Percentiles rank a stretch among this genome's conserved stretches.
Evolutionary conservation across 2,888 invertebrate species (phyloP).

Genomic region (Portevinia maculata): DNA sequence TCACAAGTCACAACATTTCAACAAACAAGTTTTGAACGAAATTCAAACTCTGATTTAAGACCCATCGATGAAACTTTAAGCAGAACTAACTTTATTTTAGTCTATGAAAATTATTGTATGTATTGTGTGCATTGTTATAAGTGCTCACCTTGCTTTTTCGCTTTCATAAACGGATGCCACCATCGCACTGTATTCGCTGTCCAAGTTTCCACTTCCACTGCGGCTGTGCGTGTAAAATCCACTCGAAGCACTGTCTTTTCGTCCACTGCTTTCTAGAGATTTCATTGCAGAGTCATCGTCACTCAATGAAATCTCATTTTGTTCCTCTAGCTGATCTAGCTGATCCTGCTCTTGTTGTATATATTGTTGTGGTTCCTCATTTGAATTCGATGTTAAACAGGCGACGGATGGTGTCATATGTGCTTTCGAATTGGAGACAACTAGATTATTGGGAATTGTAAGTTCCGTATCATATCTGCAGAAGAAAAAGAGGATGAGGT

Average conservation of each 20-base stretch:
- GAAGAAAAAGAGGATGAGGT: slow-evolving; percentile 6
- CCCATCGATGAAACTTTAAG: background rate
- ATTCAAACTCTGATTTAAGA: too few relatives aligned
- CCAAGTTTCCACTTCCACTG: slow-evolving; percentile 77
- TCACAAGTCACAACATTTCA: too few relatives aligned
- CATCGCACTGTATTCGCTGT: slow-evolving; percentile 80
- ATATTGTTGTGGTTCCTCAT: slow-evolving; percentile 48
- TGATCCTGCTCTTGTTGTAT: slow-evolving; percentile 22
- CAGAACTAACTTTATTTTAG: slow-evolving; percentile 22
- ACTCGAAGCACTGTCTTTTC: slow-evolving; percentile 76
- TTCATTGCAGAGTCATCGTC: slow-evolving; percentile 78
- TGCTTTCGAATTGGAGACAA: slow-evolving; percentile 44
- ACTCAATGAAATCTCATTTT: slow-evolving; percentile 40
- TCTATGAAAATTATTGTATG: slow-evolving; percentile 16
- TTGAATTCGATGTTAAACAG: slow-evolving; percentile 20
- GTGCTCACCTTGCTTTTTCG: slow-evolving; percentile 79
- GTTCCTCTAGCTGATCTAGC: slow-evolving; percentile 21
- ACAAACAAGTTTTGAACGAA: too few relatives aligned
- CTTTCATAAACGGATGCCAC: slow-evolving; percentile 79
- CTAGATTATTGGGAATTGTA: slow-evolving; percentile 15
- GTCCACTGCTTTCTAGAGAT: slow-evolving; percentile 76
- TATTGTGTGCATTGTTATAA: slow-evolving; percentile 7
- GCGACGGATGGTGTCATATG: slow-evolving; percentile 30
- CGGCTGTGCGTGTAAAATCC: slow-evolving; percentile 73
- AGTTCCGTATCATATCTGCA: slow-evolving; percentile 41